phyloP scores from a whole-genome alignment of 2,797 vertebrate genomes.

The Coilia nasus region DNA sequence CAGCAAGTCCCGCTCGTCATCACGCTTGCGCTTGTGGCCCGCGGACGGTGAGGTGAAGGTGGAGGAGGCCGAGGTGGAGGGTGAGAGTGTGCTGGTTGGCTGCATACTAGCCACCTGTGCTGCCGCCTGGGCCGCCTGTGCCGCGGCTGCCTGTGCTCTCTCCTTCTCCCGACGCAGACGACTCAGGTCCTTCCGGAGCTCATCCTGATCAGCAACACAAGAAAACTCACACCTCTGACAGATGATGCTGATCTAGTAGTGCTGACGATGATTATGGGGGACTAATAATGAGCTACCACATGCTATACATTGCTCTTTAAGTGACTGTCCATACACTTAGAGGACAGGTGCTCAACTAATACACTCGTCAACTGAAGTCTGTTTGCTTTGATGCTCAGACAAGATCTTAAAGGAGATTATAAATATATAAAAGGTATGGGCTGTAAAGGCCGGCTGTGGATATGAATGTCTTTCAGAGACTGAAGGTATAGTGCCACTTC shows the following conservation, averaged over 20 bases:
- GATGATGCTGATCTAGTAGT: background rate
- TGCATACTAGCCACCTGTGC: slow-evolving; percentile 65
- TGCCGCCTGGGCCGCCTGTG: slow-evolving; percentile 64
- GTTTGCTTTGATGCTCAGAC: too few relatives aligned
- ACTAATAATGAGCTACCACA: background rate
- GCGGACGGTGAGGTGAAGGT: slow-evolving; percentile 66
- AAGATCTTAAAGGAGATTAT: too few relatives aligned
- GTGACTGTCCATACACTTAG: background rate
- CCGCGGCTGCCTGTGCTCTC: slow-evolving; percentile 79
- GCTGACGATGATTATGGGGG: too few relatives aligned
- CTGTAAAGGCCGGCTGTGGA: background rate
- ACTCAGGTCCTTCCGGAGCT: slow-evolving; percentile 88
- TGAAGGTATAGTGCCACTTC: too few relatives aligned
- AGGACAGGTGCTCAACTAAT: too few relatives aligned
- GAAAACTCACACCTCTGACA: background rate
- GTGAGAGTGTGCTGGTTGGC: slow-evolving; percentile 48
- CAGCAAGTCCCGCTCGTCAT: slow-evolving; percentile 78
- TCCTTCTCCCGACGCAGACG: slow-evolving; percentile 92
- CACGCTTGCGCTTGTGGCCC: slow-evolving; percentile 82
- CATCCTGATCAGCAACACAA: slow-evolving; percentile 79
- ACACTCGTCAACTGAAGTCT: too few relatives aligned
- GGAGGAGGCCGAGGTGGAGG: slow-evolving; percentile 39
- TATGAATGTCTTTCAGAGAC: background rate
- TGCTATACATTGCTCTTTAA: too few relatives aligned
- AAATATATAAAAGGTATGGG: background rate